phyloP scores from a whole-genome alignment of 2,888 invertebrate species.

The Lycia hirtaria region DNA sequence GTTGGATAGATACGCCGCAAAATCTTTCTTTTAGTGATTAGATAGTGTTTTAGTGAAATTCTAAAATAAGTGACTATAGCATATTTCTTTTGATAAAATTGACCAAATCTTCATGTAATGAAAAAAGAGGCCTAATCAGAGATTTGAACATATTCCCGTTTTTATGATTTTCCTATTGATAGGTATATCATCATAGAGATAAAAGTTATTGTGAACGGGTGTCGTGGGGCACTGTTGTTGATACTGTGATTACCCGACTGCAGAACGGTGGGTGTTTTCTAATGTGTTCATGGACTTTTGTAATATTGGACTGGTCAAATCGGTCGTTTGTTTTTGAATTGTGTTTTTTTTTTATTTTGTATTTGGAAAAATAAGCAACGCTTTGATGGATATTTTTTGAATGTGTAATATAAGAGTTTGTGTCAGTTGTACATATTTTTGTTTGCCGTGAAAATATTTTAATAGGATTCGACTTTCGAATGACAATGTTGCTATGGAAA shows the following conservation, averaged over 20 bases:
- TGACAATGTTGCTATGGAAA: too few relatives aligned
- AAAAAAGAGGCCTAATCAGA: too few relatives aligned
- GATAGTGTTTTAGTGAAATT: too few relatives aligned
- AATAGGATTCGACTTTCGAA: too few relatives aligned
- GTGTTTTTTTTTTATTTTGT: slow-evolving; percentile 37
- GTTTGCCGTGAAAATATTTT: background rate
- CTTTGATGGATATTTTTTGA: slow-evolving; percentile 22
- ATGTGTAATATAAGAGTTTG: background rate
- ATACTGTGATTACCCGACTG: slow-evolving; percentile 32
- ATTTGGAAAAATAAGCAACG: slow-evolving; percentile 19
- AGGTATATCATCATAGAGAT: slow-evolving; percentile 52
- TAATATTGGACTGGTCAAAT: slow-evolving; percentile 28
- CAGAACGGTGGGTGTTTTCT: slow-evolving; percentile 25
- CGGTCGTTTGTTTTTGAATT: slow-evolving; percentile 27
- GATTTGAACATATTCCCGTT: too few relatives aligned
- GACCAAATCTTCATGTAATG: too few relatives aligned
- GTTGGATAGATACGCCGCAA: too few relatives aligned
- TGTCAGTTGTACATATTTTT: slow-evolving; percentile 1
- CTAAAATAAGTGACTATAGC: too few relatives aligned
- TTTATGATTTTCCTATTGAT: too few relatives aligned
- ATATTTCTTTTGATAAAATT: too few relatives aligned
- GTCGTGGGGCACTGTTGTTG: slow-evolving; percentile 59
- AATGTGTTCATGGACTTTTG: slow-evolving; percentile 37
- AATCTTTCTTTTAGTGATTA: too few relatives aligned
- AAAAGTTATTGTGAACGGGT: slow-evolving; percentile 48